These are phyloP conservation scores for Thera britannica DNA, from an alignment of 2,888 invertebrate genomes.

Conservation along the genomic window DNA sequence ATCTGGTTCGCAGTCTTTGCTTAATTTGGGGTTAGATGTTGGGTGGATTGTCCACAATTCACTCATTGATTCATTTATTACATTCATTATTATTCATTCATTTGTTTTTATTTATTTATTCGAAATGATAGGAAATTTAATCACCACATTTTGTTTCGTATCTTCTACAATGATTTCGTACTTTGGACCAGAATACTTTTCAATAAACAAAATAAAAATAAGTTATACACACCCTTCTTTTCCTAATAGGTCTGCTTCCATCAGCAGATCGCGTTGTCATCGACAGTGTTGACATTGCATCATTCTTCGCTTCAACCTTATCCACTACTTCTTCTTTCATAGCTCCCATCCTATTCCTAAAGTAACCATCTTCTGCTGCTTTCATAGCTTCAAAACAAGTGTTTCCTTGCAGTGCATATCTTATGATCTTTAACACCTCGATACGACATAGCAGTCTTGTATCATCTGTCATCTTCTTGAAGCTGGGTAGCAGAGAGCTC, in stretches of 20 bases:
- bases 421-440: constrained; percentile 74
- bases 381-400: constrained; percentile 69
- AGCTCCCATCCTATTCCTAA: constrained; percentile 59
- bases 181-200: background rate
- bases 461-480: constrained; percentile 79
- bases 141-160: too few relatives aligned
- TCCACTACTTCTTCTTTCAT: constrained; percentile 59
- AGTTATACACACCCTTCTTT: constrained; percentile 61
- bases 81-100: too few relatives aligned
- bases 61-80: too few relatives aligned
- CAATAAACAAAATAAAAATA: background rate
- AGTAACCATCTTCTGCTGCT: constrained; percentile 65
- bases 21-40: too few relatives aligned
- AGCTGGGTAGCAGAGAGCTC: constrained; percentile 74
- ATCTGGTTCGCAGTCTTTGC: too few relatives aligned
- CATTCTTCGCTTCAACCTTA: constrained; percentile 41
- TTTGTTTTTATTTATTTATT: too few relatives aligned
- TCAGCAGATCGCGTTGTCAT: constrained; percentile 78
- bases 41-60: too few relatives aligned
- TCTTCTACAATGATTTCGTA: too few relatives aligned
- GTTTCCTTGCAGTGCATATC: constrained; percentile 71
- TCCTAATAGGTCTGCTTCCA: constrained; percentile 72
- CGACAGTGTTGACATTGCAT: constrained; percentile 60
- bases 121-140: too few relatives aligned
- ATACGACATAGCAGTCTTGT: constrained; percentile 73